Evolutionary conservation across 2,113 vertebrate genomes (phyloP), one percentile per base, ranked within the genome.

Genomic region (Pycnonotus jocosus): DNA sequence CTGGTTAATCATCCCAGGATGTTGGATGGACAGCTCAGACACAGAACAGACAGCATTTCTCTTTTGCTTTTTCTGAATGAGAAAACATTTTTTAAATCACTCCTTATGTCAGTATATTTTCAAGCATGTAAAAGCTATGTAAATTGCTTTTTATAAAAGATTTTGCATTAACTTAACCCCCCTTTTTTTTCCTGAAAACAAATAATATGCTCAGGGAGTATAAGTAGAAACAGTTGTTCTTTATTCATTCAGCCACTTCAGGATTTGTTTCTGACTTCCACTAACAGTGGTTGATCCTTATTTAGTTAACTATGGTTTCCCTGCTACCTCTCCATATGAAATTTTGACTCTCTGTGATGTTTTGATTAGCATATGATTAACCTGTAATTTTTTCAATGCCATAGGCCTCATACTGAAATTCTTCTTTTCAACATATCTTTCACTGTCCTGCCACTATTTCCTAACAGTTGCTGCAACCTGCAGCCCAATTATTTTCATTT

Each of bases 71-170:
- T 90, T 25, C 31, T 14, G 27, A 65, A 21, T 25, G 61, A 57
- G 14, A 35, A 14, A 80, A 28, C 0, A 1, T 8, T 57, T 70
- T 45, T 4, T 0, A 37, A 65, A 42, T 7, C 0, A 18, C 40
- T 82, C 12, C 51, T 77, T 70, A 19, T 60, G 61, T 24, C 13
- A 30, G 3, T 11, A 9, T 14, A 7, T 78, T 92, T 88, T 86
- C 62, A 79, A 90, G 19, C 30, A 25, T 35, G 10, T 18, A 69
- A 64, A 77, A 88, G 3, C 21, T 22, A 56, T 10, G 19, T 15
- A 82, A 79, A 60, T 62, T 27, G 3, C 1, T 1, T 2, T 38
- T 38, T 38, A 38, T 9, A 38, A 38, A 38, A 38, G 15, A 4
- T 84, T 86, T 65, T 91, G 7, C 50, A 50, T 42, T 77, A 86